These are phyloP conservation scores for Struthidea cinerea DNA, from an alignment of 2,113 vertebrate species.

Conservation along the genomic window DNA sequence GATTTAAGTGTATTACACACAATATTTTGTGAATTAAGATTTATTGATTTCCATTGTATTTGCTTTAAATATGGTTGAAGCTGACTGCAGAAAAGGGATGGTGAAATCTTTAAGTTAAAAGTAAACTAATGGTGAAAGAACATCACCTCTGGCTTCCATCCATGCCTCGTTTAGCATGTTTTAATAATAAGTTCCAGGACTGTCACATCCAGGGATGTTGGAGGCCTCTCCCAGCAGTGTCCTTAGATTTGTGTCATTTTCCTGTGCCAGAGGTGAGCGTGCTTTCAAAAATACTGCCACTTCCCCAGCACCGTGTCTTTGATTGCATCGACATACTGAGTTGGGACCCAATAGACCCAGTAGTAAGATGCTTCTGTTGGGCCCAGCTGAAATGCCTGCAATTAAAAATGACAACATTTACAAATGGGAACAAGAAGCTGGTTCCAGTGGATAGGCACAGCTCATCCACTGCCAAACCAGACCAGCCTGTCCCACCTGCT, in stretches of 20 bases:
- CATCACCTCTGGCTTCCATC: conserved; percentile 83
- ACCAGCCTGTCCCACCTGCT: not conserved
- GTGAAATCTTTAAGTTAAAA: conserved; percentile 79
- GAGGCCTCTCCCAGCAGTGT: conserved; percentile 82
- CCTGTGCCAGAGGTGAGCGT: conserved; percentile 94
- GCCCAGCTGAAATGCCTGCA: conserved; percentile 97
- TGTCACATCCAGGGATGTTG: conserved; percentile 72
- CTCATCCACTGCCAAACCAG: not conserved
- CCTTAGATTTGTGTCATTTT: conserved; percentile 82
- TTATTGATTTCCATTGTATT: conserved; percentile 76
- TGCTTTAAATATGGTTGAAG: conserved; percentile 79
- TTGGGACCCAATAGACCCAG: conserved; percentile 99
- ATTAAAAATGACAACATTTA: conserved; percentile 66
- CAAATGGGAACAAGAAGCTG: not conserved
- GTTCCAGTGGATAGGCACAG: not conserved
- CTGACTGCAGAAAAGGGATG: conserved; percentile 75
- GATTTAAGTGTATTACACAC: conserved; percentile 76
- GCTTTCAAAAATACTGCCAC: conserved; percentile 99
- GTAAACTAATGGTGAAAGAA: conserved; percentile 81
- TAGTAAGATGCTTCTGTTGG: conserved; percentile 99
- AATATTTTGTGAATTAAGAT: conserved; percentile 66
- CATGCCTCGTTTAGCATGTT: conserved; percentile 63
- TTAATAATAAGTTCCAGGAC: conserved; percentile 77
- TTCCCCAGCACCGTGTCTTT: conserved; percentile 99
- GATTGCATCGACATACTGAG: conserved; percentile 99